phyloP scores from a whole-genome alignment of 2,113 vertebrate genomes.

The Corydoras sp. region DNA sequence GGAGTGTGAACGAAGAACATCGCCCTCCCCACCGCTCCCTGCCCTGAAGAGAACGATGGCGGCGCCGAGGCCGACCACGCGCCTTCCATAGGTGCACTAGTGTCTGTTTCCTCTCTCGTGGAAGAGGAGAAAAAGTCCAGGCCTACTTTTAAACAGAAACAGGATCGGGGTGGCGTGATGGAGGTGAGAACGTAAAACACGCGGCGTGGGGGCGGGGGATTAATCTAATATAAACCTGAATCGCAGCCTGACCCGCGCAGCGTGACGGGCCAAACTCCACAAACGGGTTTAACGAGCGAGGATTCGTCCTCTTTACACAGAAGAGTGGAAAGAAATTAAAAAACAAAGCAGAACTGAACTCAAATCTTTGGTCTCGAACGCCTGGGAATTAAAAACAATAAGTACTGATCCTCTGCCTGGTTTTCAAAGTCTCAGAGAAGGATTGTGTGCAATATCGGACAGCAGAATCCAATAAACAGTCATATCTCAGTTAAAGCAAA shows the following conservation, averaged over 20 bases:
- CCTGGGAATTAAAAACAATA: constrained; percentile 22
- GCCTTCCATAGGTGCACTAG: constrained; percentile 20
- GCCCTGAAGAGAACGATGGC: constrained; percentile 52
- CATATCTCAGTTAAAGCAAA: constrained; percentile 37
- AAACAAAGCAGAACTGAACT: constrained; percentile 46
- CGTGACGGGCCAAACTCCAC: too few relatives aligned
- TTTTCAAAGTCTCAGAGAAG: constrained; percentile 40
- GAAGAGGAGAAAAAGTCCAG: too few relatives aligned
- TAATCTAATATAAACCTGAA: too few relatives aligned
- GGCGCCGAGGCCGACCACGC: constrained; percentile 35
- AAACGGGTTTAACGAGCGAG: too few relatives aligned
- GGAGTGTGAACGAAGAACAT: constrained; percentile 39
- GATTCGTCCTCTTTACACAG: too few relatives aligned
- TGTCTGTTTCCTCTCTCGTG: neutral
- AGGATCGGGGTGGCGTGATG: too few relatives aligned
- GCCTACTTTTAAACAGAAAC: too few relatives aligned
- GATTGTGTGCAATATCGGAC: constrained; percentile 59
- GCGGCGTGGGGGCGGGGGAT: too few relatives aligned
- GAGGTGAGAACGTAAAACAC: too few relatives aligned
- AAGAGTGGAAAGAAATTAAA: constrained; percentile 14
- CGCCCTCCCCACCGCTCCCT: constrained; percentile 42
- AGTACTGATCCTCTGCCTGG: constrained; percentile 15
- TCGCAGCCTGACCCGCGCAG: too few relatives aligned
- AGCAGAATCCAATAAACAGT: constrained; percentile 36
- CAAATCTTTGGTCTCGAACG: constrained; percentile 68